These are phyloP conservation scores for Chrysemys picta DNA, from an alignment of 2,113 vertebrate genomes.

Conservation along the genomic window DNA sequence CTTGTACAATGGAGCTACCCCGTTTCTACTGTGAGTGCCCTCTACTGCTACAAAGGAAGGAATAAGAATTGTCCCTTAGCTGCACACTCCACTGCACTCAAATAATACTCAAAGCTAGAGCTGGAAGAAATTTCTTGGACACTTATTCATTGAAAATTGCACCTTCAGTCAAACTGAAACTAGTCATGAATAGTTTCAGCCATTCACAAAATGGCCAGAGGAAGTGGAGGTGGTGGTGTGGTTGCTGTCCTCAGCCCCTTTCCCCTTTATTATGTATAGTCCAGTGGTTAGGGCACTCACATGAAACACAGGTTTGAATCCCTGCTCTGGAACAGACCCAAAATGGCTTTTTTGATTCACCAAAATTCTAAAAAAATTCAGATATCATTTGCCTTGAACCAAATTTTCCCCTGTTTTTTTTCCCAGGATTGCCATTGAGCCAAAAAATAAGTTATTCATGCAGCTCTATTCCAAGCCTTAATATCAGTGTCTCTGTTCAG, in stretches of 20 bases:
- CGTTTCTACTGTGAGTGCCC: background rate
- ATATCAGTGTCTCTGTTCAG: background rate
- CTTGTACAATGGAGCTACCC: background rate
- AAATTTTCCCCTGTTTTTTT: background rate
- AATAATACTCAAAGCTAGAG: background rate
- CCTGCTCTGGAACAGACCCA: background rate
- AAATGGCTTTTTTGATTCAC: background rate
- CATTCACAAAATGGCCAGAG: background rate
- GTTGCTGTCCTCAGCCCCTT: background rate
- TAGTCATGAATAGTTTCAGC: background rate
- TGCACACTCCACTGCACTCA: fast-evolving
- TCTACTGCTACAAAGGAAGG: background rate
- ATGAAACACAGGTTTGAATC: background rate
- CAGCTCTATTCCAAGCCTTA: background rate
- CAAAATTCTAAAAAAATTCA: background rate
- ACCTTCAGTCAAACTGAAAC: background rate
- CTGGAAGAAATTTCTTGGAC: background rate
- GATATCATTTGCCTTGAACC: background rate
- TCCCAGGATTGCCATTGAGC: background rate
- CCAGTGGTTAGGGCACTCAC: background rate
- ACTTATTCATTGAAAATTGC: no score
- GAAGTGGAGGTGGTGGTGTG: background rate
- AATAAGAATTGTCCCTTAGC: background rate
- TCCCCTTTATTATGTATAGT: background rate
- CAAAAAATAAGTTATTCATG: background rate